These are phyloP conservation scores for Lingula anatina DNA, from an alignment of 2,888 invertebrate genomes.

Conservation along the genomic window DNA sequence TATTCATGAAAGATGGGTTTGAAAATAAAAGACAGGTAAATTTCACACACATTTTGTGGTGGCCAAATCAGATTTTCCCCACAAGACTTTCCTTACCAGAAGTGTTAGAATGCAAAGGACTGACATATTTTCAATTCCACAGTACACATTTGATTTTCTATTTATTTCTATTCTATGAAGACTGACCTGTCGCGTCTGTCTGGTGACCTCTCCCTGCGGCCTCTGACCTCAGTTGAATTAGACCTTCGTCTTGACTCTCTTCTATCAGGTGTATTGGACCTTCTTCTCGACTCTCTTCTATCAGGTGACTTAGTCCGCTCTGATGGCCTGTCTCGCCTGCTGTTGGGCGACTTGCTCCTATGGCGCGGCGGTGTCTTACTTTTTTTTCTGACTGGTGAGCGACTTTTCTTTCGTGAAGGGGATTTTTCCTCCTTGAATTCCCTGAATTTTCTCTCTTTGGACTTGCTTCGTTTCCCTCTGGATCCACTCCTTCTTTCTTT, in stretches of 20 bases:
- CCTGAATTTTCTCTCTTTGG: neutral
- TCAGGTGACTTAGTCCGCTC: neutral
- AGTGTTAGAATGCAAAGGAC: too few relatives aligned
- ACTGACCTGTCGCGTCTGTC: neutral
- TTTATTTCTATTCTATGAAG: neutral
- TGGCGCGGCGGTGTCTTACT: too few relatives aligned
- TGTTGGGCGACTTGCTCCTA: neutral
- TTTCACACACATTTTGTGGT: too few relatives aligned
- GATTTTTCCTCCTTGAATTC: too few relatives aligned
- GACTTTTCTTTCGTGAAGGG: too few relatives aligned
- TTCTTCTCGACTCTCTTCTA: neutral
- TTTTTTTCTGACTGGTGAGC: too few relatives aligned
- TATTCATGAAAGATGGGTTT: too few relatives aligned
- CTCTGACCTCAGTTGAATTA: neutral
- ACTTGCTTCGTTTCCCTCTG: constrained; percentile 1
- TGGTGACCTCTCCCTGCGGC: neutral
- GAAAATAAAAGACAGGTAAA: too few relatives aligned
- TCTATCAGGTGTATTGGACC: too few relatives aligned
- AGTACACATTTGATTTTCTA: neutral
- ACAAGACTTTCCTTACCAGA: too few relatives aligned
- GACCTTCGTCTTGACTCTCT: neutral
- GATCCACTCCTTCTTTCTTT: constrained; percentile 6
- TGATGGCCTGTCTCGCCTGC: neutral
- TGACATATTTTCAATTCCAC: too few relatives aligned
- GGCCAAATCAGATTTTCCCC: too few relatives aligned